Conservation (phyloP, 2,888 invertebrate species). For the Drosophila kokeensis region DNA sequence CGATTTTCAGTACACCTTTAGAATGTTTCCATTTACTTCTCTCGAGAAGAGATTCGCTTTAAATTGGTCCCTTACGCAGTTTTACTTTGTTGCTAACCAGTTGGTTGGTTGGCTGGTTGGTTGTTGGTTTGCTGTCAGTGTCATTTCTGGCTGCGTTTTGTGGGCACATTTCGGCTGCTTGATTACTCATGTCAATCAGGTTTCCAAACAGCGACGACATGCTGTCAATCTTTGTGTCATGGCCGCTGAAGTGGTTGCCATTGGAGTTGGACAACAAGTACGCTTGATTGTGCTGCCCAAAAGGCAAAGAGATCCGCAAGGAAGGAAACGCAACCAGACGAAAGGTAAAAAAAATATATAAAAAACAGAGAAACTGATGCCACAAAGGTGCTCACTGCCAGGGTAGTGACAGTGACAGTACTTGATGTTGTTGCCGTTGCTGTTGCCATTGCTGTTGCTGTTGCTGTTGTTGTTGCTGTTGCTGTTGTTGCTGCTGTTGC, state of each 20-base stretch:
- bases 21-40: neutral
- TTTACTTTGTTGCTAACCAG: slow-evolving; percentile 19
- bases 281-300: slow-evolving; percentile 71
- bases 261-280: slow-evolving; percentile 63
- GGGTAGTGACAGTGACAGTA: slow-evolving; percentile 69
- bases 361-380: slow-evolving; percentile 57
- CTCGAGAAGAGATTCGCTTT: slow-evolving; percentile 7
- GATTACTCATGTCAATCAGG: slow-evolving; percentile 85
- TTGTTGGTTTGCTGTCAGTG: slow-evolving; percentile 68
- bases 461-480: slow-evolving; percentile 50
- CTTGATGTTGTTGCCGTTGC: slow-evolving; percentile 41
- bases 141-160: slow-evolving; percentile 81
- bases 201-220: slow-evolving; percentile 84
- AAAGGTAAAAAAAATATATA: slow-evolving; percentile 11
- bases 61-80: slow-evolving; percentile 25
- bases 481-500: slow-evolving; percentile 47
- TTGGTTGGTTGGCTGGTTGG: slow-evolving; percentile 3
- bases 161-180: slow-evolving; percentile 84
- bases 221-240: slow-evolving; percentile 84
- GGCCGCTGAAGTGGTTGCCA: slow-evolving; percentile 67
- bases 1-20: neutral
- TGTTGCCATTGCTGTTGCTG: slow-evolving; percentile 44
- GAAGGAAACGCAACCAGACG: slow-evolving; percentile 30
- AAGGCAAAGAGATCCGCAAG: slow-evolving; percentile 42
- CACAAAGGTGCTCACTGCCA: slow-evolving; percentile 74